phyloP scores from a whole-genome alignment of 2,113 vertebrate genomes.

The Hyla sarda region DNA sequence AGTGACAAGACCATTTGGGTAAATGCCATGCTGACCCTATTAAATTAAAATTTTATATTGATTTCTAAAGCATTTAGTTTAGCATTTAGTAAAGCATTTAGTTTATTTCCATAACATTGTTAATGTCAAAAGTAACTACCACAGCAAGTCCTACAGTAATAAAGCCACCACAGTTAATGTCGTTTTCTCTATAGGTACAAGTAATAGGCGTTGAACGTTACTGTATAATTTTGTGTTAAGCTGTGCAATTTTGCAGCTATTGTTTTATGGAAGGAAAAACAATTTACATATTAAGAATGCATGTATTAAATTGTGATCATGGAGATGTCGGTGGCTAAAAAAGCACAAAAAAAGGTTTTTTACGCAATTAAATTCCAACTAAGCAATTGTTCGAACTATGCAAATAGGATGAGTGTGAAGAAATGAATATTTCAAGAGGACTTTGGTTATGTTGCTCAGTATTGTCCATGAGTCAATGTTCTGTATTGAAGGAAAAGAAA shows the following conservation, averaged over 20 bases:
- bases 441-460: not conserved
- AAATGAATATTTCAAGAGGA: not conserved
- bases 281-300: conserved; percentile 31
- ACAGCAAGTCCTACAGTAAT: not conserved
- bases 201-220: conserved; percentile 1
- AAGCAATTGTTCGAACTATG: conserved; percentile 8
- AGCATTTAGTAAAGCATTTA: not conserved
- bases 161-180: conserved; percentile 1
- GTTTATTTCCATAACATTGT: not conserved
- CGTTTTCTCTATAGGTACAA: conserved; percentile 10
- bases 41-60: not conserved
- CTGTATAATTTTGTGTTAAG: conserved; percentile 28
- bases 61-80: not conserved
- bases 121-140: conserved; percentile 16
- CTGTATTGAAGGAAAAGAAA: not conserved
- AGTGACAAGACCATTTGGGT: not conserved
- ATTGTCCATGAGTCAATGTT: not conserved
- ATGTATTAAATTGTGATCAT: conserved; percentile 28
- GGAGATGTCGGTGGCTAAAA: conserved; percentile 2
- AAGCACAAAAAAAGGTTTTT: conserved; percentile 8
- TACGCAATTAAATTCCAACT: conserved; percentile 13
- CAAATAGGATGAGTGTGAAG: not conserved
- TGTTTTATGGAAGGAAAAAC: conserved; percentile 44
- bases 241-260: conserved; percentile 14
- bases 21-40: not conserved